Percentiles rank a stretch among this genome's conserved stretches.
These are phyloP conservation scores for Luperina nickerlii DNA, from an alignment of 2,888 invertebrate species.

Conservation along the genomic window DNA sequence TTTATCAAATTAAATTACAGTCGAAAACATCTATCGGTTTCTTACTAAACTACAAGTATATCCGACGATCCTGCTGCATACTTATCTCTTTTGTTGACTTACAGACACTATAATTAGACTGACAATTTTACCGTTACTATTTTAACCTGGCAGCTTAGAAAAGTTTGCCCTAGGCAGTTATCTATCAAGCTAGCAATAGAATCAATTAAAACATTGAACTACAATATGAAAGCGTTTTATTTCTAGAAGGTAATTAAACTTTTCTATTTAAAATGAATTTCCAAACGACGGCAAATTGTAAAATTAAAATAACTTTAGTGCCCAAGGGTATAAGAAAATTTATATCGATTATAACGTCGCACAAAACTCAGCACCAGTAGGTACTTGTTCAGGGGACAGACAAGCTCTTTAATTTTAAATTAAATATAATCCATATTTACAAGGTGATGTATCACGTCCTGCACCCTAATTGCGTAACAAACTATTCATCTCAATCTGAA, in stretches of 20 bases:
- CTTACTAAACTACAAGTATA: no score
- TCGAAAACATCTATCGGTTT: no score
- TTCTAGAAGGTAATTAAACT: slow-evolving; percentile 32
- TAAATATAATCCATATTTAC: no score
- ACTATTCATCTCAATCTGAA: no score
- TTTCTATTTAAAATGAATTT: slow-evolving; percentile 16
- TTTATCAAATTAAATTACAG: no score
- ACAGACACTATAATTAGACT: neutral
- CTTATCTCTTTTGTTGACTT: no score
- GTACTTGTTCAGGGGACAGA: neutral
- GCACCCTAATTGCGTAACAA: no score
- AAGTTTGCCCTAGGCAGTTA: neutral
- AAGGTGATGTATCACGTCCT: no score
- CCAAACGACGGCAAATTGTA: neutral
- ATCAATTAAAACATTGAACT: slow-evolving; percentile 21
- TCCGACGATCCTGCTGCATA: no score
- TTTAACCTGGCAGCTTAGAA: neutral
- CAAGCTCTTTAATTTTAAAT: neutral
- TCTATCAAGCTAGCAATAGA: neutral
- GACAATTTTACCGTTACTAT: neutral
- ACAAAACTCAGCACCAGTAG: neutral
- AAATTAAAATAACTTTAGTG: slow-evolving; percentile 10
- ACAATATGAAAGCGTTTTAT: slow-evolving; percentile 1
- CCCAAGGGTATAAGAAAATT: neutral
- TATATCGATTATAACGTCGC: neutral